Conservation (phyloP, 2,797 vertebrate genomes). For the Kryptolebias ocellatus region DNA sequence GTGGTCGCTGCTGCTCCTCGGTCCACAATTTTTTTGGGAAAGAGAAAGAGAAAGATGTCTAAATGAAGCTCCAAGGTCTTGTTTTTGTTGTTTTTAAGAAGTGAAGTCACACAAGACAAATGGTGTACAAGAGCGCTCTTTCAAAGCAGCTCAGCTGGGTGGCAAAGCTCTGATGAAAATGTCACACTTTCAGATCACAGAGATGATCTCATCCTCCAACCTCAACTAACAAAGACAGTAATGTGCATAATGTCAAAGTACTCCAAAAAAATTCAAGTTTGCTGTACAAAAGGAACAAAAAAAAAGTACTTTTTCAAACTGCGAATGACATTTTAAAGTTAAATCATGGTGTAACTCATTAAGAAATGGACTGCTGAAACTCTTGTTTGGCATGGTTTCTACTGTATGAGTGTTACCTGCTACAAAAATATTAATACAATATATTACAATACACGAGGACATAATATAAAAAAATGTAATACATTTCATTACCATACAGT, state of each 20-base stretch:
- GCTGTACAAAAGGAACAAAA: neutral
- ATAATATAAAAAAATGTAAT: too few relatives aligned
- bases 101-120: neutral
- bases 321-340: too few relatives aligned
- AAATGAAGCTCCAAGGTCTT: neutral
- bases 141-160: neutral
- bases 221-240: constrained; percentile 1
- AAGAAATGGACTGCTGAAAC: too few relatives aligned
- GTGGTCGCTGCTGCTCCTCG: neutral
- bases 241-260: neutral
- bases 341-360: too few relatives aligned
- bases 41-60: neutral
- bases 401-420: too few relatives aligned
- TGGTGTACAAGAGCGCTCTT: neutral
- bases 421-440: too few relatives aligned
- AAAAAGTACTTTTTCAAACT: neutral
- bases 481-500: too few relatives aligned
- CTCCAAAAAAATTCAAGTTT: neutral
- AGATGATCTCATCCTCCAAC: neutral
- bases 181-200: neutral
- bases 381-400: too few relatives aligned
- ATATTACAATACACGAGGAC: too few relatives aligned
- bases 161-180: neutral
- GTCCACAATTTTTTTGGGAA: neutral
- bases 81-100: constrained; percentile 13